Conservation (phyloP, 2,888 invertebrate species). For the Pelosia muscerda region DNA sequence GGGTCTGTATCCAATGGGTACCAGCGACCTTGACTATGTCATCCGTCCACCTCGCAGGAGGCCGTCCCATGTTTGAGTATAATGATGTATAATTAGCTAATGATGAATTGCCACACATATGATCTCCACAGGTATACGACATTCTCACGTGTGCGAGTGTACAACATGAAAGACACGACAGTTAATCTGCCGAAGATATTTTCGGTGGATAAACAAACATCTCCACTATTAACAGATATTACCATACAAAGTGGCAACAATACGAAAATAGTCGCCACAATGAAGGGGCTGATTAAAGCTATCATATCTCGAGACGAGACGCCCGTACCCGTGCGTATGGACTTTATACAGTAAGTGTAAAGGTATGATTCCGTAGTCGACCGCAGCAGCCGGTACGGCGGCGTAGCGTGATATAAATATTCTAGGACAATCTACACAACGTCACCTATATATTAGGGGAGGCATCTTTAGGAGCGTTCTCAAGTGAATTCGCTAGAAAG, state of each 20-base stretch:
- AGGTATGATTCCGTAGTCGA: no score
- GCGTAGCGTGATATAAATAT: no score
- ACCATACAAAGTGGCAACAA: slow-evolving; percentile 68
- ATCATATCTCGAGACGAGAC: slow-evolving; percentile 75
- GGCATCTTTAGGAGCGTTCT: no score
- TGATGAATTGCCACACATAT: background rate
- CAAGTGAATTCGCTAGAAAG: no score
- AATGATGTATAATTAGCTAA: background rate
- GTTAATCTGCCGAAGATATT: slow-evolving; percentile 81
- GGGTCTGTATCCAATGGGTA: no score
- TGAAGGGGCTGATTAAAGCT: slow-evolving; percentile 91
- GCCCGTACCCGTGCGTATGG: slow-evolving; percentile 89
- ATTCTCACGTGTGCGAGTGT: slow-evolving; percentile 84
- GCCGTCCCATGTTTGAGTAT: no score
- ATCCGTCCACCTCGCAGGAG: no score
- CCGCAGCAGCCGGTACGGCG: no score
- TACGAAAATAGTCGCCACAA: slow-evolving; percentile 88
- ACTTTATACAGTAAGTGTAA: slow-evolving; percentile 91
- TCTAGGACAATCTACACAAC: no score
- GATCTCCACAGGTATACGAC: slow-evolving; percentile 73
- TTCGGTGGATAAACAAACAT: slow-evolving; percentile 68
- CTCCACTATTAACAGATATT: slow-evolving; percentile 69
- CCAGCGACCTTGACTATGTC: no score
- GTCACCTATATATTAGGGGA: no score
- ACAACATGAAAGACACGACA: slow-evolving; percentile 81